Evolutionary conservation across 1,140 invertebrate genomes (phyloP).

Genomic region (Heliconius melpomene): DNA sequence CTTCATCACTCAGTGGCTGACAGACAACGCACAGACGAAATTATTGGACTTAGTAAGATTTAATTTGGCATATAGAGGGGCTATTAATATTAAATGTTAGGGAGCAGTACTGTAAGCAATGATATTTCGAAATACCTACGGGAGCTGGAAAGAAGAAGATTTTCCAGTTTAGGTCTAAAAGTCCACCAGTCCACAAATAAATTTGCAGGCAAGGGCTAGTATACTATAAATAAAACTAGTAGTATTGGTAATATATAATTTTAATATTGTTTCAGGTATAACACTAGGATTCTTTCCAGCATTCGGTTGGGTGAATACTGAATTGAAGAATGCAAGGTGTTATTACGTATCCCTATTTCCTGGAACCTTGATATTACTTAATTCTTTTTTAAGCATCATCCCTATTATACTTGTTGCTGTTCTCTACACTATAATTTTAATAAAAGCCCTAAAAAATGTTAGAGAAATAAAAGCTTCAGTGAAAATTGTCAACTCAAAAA

Average conservation of each 20-base stretch:
- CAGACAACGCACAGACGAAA: too few relatives aligned
- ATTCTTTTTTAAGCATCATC: constrained; percentile 78
- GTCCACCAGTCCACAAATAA: too few relatives aligned
- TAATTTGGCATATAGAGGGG: too few relatives aligned
- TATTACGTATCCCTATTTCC: constrained; percentile 81
- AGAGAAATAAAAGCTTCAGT: constrained; percentile 62
- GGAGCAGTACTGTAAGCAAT: too few relatives aligned
- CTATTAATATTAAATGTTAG: too few relatives aligned
- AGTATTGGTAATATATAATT: not conserved
- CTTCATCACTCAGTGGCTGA: too few relatives aligned
- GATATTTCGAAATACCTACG: too few relatives aligned
- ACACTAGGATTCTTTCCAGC: constrained; percentile 81
- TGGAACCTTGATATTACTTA: constrained; percentile 76
- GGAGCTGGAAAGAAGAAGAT: too few relatives aligned
- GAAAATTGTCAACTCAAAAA: constrained; percentile 47
- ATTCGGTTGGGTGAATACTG: constrained; percentile 80
- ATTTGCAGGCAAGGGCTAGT: too few relatives aligned
- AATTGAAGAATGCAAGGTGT: constrained; percentile 70
- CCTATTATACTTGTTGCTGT: constrained; percentile 79
- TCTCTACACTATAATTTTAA: constrained; percentile 81
- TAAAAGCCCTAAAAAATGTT: constrained; percentile 77
- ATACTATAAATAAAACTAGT: too few relatives aligned
- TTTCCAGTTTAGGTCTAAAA: too few relatives aligned
- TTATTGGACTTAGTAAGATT: too few relatives aligned
- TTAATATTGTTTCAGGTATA: constrained; percentile 60